These are phyloP conservation scores for Aegypius monachus DNA, from an alignment of 2,113 vertebrate species.

Conservation along the genomic window DNA sequence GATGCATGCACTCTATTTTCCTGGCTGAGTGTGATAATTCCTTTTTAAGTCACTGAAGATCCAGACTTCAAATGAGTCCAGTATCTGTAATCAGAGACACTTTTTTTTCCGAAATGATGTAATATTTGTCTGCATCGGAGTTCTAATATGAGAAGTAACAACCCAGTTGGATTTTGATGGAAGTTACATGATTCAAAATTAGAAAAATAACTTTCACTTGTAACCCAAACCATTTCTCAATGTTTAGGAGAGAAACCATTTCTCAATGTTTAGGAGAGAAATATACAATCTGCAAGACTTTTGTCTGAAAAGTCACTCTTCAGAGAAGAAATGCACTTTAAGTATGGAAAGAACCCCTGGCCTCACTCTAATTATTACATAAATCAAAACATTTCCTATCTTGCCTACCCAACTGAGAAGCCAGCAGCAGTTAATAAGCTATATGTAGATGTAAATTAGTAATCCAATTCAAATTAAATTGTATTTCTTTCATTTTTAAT, in stretches of 20 bases:
- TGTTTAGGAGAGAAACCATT: background rate
- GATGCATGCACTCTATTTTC: fast-evolving
- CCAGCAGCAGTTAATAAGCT: conserved; percentile 24
- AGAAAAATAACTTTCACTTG: background rate
- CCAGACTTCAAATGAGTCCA: background rate
- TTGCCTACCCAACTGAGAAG: conserved; percentile 23
- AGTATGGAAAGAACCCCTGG: background rate
- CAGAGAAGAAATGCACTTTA: background rate
- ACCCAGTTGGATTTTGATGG: background rate
- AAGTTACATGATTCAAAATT: background rate
- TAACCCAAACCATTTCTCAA: background rate
- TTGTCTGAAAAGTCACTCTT: background rate
- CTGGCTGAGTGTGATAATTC: background rate
- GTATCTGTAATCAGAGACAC: background rate
- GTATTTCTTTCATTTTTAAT: conserved; percentile 46
- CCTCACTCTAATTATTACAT: conserved; percentile 26
- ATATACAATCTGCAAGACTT: background rate
- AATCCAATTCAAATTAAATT: conserved; percentile 28
- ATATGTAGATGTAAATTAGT: conserved; percentile 26
- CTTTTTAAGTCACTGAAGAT: background rate
- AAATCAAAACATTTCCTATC: conserved; percentile 38
- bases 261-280: background rate
- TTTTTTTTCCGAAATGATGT: background rate
- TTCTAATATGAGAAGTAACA: background rate
- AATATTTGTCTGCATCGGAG: background rate